These are phyloP conservation scores for Thyatira batis DNA, from an alignment of 2,888 invertebrate genomes.

Conservation along the genomic window DNA sequence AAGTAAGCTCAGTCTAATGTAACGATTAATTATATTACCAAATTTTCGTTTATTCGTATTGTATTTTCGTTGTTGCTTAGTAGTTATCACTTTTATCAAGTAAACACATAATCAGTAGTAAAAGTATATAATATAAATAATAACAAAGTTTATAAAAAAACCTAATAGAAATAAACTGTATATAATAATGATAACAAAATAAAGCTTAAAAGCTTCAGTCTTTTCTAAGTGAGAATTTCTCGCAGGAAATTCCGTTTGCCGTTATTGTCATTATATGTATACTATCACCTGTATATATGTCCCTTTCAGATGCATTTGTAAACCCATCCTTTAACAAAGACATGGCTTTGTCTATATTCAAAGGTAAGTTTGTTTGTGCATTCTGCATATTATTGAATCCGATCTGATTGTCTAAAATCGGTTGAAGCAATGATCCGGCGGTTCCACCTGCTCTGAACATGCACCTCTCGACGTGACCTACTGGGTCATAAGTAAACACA, in stretches of 20 bases:
- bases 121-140: no score
- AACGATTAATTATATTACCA: no score
- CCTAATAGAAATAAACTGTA: no score
- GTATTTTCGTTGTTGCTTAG: no score
- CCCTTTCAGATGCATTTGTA: conserved; percentile 95
- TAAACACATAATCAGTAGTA: no score
- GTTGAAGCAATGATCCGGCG: conserved; percentile 91
- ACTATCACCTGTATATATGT: conserved; percentile 95
- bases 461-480: conserved; percentile 84
- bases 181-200: no score
- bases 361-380: not conserved
- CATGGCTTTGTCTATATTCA: conserved; percentile 17
- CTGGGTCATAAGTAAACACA: conserved; percentile 95
- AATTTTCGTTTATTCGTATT: no score
- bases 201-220: not conserved
- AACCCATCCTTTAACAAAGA: conserved; percentile 92
- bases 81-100: no score
- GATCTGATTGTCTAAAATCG: conserved; percentile 95
- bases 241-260: conserved; percentile 69
- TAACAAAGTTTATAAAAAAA: no score
- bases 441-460: conserved; percentile 91
- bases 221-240: conserved; percentile 76
- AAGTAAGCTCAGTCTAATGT: no score
- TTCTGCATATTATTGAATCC: conserved; percentile 68
- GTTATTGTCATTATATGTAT: conserved; percentile 90